phyloP scores from a whole-genome alignment of 2,113 vertebrate species.

The Alexandromys fortis region DNA sequence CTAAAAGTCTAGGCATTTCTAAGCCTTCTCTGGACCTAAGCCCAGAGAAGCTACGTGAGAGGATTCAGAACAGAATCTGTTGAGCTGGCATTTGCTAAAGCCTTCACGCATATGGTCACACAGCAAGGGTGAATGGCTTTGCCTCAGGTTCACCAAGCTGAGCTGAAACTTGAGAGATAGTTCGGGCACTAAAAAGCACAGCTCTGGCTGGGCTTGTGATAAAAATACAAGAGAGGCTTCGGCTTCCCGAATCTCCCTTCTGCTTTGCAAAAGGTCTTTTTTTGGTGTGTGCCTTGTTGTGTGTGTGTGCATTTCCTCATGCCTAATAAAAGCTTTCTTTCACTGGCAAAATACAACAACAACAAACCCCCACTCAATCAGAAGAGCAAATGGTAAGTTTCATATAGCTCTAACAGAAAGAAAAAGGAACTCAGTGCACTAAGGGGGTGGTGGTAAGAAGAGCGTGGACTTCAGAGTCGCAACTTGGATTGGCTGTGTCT shows the following conservation, averaged over 20 bases:
- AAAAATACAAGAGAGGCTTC: background rate
- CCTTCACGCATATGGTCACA: background rate
- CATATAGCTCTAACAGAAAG: background rate
- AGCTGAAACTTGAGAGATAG: background rate
- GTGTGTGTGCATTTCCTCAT: background rate
- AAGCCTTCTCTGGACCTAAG: background rate
- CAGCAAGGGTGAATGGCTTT: background rate
- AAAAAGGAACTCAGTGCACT: background rate
- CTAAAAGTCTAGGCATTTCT: background rate
- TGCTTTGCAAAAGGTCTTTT: background rate
- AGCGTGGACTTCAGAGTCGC: background rate
- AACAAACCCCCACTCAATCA: background rate
- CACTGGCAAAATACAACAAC: background rate
- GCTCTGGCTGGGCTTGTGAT: background rate
- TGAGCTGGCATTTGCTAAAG: constrained; percentile 13
- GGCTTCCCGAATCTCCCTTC: background rate
- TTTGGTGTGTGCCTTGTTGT: background rate
- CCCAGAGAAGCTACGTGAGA: background rate
- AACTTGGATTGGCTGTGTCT: background rate
- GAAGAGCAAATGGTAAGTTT: background rate
- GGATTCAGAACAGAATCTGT: background rate
- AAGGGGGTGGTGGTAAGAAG: background rate
- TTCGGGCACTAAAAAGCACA: background rate
- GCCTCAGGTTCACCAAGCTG: background rate
- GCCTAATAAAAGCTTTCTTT: background rate